Percentiles rank a stretch among this genome's conserved stretches.
Conservation (phyloP, 2,797 vertebrate species). For the Picus viridis region DNA sequence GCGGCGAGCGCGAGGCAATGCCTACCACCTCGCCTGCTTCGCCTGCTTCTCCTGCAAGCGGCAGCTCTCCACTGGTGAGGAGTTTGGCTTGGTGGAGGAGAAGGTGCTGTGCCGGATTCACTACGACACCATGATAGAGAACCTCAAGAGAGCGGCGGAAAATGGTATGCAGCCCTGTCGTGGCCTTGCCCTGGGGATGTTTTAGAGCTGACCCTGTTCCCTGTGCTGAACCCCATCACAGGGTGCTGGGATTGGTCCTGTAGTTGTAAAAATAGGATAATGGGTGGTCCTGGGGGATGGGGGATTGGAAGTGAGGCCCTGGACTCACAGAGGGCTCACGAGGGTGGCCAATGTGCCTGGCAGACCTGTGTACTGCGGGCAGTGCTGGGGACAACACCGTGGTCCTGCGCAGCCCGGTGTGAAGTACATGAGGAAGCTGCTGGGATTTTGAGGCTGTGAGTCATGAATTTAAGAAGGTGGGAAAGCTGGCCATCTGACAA, state of each 20-base stretch:
- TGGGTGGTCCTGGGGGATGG: not conserved
- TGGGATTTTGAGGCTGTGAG: not conserved
- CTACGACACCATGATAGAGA: conserved; percentile 99
- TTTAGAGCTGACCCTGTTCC: accelerated
- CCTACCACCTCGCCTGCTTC: conserved; percentile 97
- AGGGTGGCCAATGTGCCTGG: accelerated
- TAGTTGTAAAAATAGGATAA: accelerated
- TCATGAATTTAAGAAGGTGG: conserved; percentile 29
- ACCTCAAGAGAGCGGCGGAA: conserved; percentile 96
- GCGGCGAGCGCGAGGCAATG: conserved; percentile 92
- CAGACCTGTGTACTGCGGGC: accelerated
- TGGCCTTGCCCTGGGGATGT: accelerated
- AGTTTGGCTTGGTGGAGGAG: conserved; percentile 97
- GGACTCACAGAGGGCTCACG: not conserved
- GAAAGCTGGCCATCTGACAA: not conserved
- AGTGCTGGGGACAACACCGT: accelerated
- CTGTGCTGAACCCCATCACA: accelerated
- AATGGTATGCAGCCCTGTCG: conserved; percentile 83
- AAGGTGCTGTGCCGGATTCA: conserved; percentile 98
- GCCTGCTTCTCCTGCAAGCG: conserved; percentile 98
- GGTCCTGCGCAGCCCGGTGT: accelerated
- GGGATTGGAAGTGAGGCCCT: not conserved
- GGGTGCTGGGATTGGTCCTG: accelerated
- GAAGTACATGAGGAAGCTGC: not conserved
- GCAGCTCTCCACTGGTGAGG: conserved; percentile 97